Evolutionary conservation across 23 tunicate species (phyloP).

Genomic region (Diplosoma virens): DNA sequence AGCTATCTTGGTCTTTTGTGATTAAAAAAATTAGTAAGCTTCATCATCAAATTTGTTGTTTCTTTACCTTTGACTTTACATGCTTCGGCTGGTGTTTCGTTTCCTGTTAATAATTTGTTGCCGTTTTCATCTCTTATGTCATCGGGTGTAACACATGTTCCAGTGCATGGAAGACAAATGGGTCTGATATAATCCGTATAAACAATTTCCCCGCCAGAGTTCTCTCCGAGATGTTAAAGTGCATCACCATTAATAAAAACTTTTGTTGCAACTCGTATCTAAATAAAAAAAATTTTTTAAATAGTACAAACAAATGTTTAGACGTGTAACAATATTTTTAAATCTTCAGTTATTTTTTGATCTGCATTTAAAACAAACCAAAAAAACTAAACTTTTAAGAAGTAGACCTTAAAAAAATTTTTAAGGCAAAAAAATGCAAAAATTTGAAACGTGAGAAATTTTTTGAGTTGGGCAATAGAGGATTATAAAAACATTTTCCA

Average conservation of each 20-base stretch:
- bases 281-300: neutral
- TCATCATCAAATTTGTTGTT: no score
- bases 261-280: neutral
- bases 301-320: neutral
- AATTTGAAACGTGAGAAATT: no score
- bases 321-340: no score
- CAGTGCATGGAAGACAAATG: neutral
- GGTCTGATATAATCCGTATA: neutral
- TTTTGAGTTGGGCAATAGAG: no score
- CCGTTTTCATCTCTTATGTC: neutral
- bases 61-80: neutral
- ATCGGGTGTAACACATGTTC: neutral
- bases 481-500: no score
- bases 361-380: neutral
- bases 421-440: no score
- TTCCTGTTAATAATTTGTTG: neutral
- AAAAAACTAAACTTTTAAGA: neutral
- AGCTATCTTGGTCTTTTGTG: no score
- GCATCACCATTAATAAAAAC: neutral
- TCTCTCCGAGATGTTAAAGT: neutral
- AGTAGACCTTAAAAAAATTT: neutral
- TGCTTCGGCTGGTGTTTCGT: neutral
- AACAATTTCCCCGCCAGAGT: neutral
- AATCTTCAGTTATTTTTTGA: no score
- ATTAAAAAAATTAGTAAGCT: no score